Evolutionary conservation across 2,888 invertebrate species (phyloP).

Genomic region (Drosophila austrosaltans): DNA sequence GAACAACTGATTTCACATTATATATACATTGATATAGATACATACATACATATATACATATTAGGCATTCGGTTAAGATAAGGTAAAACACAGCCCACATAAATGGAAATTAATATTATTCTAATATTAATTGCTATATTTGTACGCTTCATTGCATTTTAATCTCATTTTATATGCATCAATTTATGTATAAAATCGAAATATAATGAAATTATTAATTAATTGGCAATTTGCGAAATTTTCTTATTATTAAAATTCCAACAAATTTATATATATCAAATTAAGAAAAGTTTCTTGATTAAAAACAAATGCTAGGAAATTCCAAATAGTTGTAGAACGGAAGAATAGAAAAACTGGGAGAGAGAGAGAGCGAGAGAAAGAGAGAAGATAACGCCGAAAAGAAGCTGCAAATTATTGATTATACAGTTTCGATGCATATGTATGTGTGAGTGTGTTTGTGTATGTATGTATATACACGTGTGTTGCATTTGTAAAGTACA

Average conservation of each 20-base stretch:
- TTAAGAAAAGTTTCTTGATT: neutral
- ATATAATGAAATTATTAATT: neutral
- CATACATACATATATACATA: neutral
- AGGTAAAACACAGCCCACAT: neutral
- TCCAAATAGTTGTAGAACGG: too few relatives aligned
- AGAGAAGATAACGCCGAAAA: slow-evolving; percentile 27
- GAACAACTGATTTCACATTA: too few relatives aligned
- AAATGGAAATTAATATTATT: neutral
- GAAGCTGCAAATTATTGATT: slow-evolving; percentile 65
- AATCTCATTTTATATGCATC: slow-evolving; percentile 28
- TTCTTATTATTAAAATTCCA: too few relatives aligned
- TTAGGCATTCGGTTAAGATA: too few relatives aligned
- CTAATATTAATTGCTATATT: slow-evolving; percentile 45
- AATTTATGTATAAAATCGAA: slow-evolving; percentile 15
- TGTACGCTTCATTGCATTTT: slow-evolving; percentile 59
- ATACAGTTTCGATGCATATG: slow-evolving; percentile 31
- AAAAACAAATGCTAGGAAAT: neutral
- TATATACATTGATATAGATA: neutral
- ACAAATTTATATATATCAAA: neutral
- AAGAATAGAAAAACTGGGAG: neutral
- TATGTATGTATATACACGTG: slow-evolving; percentile 4
- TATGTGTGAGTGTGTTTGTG: slow-evolving; percentile 10
- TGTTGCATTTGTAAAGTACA: neutral
- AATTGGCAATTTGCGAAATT: too few relatives aligned
- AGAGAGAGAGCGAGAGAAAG: neutral